These are phyloP conservation scores for Ommatoiulus sabulosus DNA, from an alignment of 2,888 invertebrate species.

Conservation along the genomic window DNA sequence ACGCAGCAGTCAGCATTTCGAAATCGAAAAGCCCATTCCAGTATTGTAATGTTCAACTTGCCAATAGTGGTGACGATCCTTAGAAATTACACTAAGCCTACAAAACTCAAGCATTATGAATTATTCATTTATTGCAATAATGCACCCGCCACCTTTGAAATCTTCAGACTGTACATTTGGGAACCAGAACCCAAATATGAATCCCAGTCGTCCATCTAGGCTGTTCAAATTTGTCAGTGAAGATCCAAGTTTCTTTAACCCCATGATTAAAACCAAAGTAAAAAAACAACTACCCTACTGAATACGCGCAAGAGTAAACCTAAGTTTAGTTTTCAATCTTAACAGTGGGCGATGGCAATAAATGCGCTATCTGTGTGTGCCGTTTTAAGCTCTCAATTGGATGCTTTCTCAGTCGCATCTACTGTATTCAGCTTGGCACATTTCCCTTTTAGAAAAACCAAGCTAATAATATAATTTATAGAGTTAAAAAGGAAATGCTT, in stretches of 20 bases:
- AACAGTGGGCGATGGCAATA: background rate
- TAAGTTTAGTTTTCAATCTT: slow-evolving; percentile 12
- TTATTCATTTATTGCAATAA: background rate
- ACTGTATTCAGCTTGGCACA: slow-evolving; percentile 15
- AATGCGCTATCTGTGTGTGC: background rate
- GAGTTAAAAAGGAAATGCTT: slow-evolving; percentile 43
- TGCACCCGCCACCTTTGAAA: background rate
- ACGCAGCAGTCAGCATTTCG: no score
- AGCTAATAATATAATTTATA: slow-evolving; percentile 8
- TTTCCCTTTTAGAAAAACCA: slow-evolving; percentile 30
- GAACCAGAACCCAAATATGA: background rate
- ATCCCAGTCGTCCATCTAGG: background rate
- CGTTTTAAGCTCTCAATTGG: slow-evolving; percentile 24
- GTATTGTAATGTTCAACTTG: no score
- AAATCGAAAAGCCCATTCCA: no score
- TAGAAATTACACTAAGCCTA: background rate
- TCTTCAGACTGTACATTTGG: background rate
- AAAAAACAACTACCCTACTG: background rate
- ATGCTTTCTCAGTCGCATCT: background rate
- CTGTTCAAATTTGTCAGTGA: background rate
- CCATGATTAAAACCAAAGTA: background rate
- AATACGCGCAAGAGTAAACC: background rate
- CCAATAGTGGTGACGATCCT: background rate
- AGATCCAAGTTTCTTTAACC: background rate
- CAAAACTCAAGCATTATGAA: background rate